These are phyloP conservation scores for Brachymystax lenok DNA, from an alignment of 2,797 vertebrate species.

Conservation along the genomic window DNA sequence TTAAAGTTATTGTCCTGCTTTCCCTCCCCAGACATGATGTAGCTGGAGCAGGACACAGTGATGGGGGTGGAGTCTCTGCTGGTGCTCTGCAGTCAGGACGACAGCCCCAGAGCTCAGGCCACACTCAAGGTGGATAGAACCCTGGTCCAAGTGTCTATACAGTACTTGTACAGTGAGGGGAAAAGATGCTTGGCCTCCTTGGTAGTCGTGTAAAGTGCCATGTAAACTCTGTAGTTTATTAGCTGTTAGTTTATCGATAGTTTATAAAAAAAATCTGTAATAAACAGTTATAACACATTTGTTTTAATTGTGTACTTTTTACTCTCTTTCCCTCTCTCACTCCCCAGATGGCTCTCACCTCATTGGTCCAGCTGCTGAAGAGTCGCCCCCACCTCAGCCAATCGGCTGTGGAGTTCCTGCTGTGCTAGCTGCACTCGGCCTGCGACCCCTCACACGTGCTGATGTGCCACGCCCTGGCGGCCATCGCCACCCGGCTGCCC, in stretches of 20 bases:
- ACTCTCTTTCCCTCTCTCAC: neutral
- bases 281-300: neutral
- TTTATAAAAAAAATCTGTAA: too few species aligned
- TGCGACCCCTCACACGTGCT: conserved; percentile 86
- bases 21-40: conserved; percentile 78
- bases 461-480: conserved; percentile 92
- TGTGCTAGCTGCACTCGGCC: conserved; percentile 88
- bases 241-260: too few species aligned
- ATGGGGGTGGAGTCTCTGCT: conserved; percentile 92
- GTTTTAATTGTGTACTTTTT: neutral
- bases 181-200: neutral
- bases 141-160: neutral
- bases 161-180: neutral
- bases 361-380: conserved; percentile 90
- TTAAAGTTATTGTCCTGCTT: neutral
- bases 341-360: conserved; percentile 86
- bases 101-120: conserved; percentile 82
- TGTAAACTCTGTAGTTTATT: too few species aligned
- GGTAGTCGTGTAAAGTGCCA: neutral
- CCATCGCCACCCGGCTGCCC: conserved; percentile 92
- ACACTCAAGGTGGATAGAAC: conserved; percentile 85
- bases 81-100: conserved; percentile 93
- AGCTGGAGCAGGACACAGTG: conserved; percentile 93
- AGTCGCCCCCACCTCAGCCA: conserved; percentile 90
- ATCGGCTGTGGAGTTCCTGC: conserved; percentile 88